Base-by-base conservation (phyloP, 2,797 vertebrate genomes). In the Sebastes steindachneri region DNA sequence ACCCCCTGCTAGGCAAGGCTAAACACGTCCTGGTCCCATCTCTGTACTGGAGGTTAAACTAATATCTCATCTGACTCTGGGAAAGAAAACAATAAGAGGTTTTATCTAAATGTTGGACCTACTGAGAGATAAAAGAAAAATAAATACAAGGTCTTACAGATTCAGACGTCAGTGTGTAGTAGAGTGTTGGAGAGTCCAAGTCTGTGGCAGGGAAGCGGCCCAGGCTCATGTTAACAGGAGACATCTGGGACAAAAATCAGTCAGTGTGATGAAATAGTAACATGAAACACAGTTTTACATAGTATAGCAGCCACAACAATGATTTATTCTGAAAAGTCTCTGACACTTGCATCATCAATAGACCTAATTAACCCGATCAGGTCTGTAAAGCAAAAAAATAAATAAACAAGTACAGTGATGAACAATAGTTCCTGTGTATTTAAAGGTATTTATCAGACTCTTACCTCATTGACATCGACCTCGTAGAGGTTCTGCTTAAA, bases 401-500 rank as follows among this genome's bases (percentile, higher is more conserved):
- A 37, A 9, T 25, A 63, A 28, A 9, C 5, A 73, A 21, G 26
- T 19, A 41, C 2, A 14, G 15, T 29, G 7, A 29, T 33, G 5
- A 54, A 63, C 4, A 35, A 11, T 28, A 31, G 51, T 9, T 29
- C 1, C 3, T n/a, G 11, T 26, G 17, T 9, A 17, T 25, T 48
- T 23, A 33, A 55, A 51, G 10, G 31, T 57, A 35, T 54, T 45
- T 10, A 26, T 65, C 5, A 12, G 29, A 48, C 4, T 67, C 85
- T 85, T 88, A 96, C 96, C 95, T 96, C 96, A 26, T 9, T 1
- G 4, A 96, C 31, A 1, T 2, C 0, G 3, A 79, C 0, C 0
- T 0, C 0, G 65, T 93, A 94, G 4, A 1, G 0, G 7, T 4
- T 62, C 3, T 55, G 0, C 0, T 0, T 3, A 86, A 96, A 96